Evolutionary conservation across 2,113 vertebrate species (phyloP).

Genomic region (Petrocephalus microphthalmus): DNA sequence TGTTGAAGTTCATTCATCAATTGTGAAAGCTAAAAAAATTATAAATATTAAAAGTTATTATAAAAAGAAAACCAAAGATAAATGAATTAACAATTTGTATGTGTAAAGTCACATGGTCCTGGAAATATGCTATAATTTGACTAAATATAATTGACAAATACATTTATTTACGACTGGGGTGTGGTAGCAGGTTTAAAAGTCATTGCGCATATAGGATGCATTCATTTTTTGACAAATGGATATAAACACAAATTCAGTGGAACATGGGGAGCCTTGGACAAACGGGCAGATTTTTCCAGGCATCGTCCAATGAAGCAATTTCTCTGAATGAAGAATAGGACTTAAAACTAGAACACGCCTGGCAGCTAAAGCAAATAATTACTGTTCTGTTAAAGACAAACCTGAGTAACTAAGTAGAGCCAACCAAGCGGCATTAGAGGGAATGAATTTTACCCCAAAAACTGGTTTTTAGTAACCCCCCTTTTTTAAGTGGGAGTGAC

Average conservation of each 20-base stretch:
- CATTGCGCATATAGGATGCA: background rate
- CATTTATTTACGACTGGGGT: background rate
- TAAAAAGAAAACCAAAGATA: background rate
- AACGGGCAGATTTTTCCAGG: background rate
- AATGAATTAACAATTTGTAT: background rate
- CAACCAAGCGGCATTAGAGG: background rate
- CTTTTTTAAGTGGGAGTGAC: slow-evolving; percentile 14
- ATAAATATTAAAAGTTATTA: no score
- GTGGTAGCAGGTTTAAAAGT: background rate
- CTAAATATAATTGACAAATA: background rate
- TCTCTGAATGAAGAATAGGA: background rate
- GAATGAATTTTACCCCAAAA: background rate
- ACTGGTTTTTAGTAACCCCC: background rate
- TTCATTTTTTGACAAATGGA: background rate
- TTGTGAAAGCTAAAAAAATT: background rate
- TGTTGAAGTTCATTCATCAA: background rate
- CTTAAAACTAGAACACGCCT: background rate
- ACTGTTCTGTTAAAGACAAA: background rate
- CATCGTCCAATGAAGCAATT: background rate
- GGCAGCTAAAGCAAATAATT: background rate
- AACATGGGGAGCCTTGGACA: background rate
- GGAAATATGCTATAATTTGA: background rate
- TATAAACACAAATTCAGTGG: background rate
- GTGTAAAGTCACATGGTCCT: background rate
- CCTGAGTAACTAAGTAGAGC: background rate